Evolutionary conservation across 2,113 vertebrate species (phyloP), one percentile per base, ranked within the genome.

Genomic region (Maccullochella peelii): DNA sequence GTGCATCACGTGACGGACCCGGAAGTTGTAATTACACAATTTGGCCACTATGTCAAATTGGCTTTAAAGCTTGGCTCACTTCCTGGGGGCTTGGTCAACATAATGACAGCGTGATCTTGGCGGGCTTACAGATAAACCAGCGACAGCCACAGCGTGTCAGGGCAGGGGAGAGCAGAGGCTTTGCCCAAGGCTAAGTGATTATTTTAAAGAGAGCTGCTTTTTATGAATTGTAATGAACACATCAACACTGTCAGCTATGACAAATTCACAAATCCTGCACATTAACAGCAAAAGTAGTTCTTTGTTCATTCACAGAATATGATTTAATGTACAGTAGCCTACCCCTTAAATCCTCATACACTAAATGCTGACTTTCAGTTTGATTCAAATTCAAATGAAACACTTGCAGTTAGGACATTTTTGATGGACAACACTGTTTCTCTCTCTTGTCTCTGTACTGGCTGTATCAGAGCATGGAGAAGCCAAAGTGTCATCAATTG

Each of bases 401-500:
- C 58, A 79, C 18, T 77, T 10, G 5, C 18, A 65, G 16, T 61
- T 25, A 23, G 25, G 27, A 33, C 10, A 20, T 21, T 2, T 73
- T 79, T 77, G 74, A 80, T 49, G 57, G 66, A 68, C 82, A 80
- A 42, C 21, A 10, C 42, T 47, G 42, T 73, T 70, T 63, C 42
- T 77, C 36, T 66, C 40, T 68, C 6, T 47, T 68, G 49, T 79
- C 6, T 77, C 50, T 44, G 10, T 55, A 21, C 49, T 27, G 59
- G 44, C 70, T 81, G 49, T 73, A 89, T 91, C 82, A 82, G 80
- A 80, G 79, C 73, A 40, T 58, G 83, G 83, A 81, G 67, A 74
- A 73, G 69, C 79, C 75, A 71, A 80, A 74, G 73, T 85, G 80
- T 79, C 88, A 80, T 81, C 74, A 72, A 81, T 84, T 80, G 50